Evolutionary conservation across 2,888 invertebrate species (phyloP).

Genomic region (Hirtodrosophila cameraria): DNA sequence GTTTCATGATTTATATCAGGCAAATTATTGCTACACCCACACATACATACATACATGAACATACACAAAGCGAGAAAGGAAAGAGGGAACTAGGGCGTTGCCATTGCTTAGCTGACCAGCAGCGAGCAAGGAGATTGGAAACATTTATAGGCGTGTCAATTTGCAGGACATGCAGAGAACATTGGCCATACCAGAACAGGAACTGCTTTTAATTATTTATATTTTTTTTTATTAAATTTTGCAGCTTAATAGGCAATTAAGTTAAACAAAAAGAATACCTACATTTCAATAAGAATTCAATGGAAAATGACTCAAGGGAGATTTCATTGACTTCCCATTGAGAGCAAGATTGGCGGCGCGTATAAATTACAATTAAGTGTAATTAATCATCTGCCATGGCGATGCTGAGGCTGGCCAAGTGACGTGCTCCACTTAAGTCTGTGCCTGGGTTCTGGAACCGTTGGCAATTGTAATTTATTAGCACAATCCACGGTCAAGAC

Average conservation of each 20-base stretch:
- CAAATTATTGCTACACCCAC: conserved; percentile 23
- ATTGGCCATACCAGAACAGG: neutral
- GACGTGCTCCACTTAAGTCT: conserved; percentile 8
- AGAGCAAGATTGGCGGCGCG: conserved; percentile 33
- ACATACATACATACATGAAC: conserved; percentile 1
- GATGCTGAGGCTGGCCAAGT: neutral
- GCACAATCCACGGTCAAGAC: conserved; percentile 44
- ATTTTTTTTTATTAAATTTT: conserved; percentile 46
- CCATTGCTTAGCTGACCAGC: conserved; percentile 56
- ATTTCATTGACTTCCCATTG: conserved; percentile 14
- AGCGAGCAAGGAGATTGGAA: conserved; percentile 34
- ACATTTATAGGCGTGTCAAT: conserved; percentile 16
- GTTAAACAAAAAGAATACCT: conserved; percentile 30
- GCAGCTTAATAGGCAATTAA: conserved; percentile 68
- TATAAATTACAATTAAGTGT: conserved; percentile 76
- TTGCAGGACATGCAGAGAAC: conserved; percentile 18
- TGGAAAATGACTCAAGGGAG: conserved; percentile 24
- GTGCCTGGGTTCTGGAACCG: conserved; percentile 4
- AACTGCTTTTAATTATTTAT: conserved; percentile 36
- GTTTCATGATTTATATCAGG: conserved; percentile 61
- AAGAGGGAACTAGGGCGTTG: conserved; percentile 10
- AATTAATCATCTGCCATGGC: conserved; percentile 68
- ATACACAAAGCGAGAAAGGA: too few relatives aligned
- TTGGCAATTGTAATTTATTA: conserved; percentile 48
- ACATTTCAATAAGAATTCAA: conserved; percentile 59